Percentiles rank a stretch among this genome's conserved stretches.
These are phyloP conservation scores for Alauda arvensis DNA, from an alignment of 2,797 vertebrate genomes.

Conservation along the genomic window DNA sequence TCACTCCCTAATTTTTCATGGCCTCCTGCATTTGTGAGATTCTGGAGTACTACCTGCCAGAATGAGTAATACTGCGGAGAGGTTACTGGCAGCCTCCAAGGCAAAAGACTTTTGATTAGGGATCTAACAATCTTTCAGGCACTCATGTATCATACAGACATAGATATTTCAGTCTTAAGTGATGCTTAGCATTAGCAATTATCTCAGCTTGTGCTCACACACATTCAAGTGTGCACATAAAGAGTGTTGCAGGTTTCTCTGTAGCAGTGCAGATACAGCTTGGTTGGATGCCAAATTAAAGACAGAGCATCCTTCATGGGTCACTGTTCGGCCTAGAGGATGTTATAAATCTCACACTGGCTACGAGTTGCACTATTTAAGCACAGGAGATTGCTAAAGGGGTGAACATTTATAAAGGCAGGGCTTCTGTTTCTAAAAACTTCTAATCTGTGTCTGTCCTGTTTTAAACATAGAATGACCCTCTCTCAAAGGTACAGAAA, in stretches of 20 bases:
- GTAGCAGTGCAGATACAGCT: not conserved
- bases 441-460: constrained; percentile 28
- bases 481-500: not conserved
- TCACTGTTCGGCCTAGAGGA: constrained; percentile 51
- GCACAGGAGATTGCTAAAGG: constrained; percentile 42
- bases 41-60: constrained; percentile 11
- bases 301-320: constrained; percentile 39
- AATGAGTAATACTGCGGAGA: constrained; percentile 11
- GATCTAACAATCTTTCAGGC: constrained; percentile 17
- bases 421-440: constrained; percentile 22
- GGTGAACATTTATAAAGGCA: constrained; percentile 49
- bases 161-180: constrained; percentile 10
- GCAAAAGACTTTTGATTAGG: constrained; percentile 24
- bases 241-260: not conserved
- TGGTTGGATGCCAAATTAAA: constrained; percentile 45
- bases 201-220: not conserved
- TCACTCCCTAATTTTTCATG: constrained; percentile 5
- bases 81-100: not conserved
- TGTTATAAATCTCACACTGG: constrained; percentile 53
- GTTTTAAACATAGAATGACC: constrained; percentile 16
- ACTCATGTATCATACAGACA: not conserved
- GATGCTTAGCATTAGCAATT: constrained; percentile 4
- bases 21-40: not conserved
- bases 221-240: not conserved
- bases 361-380: constrained; percentile 49